These are phyloP conservation scores for Adrianichthys oophorus DNA, from an alignment of 2,797 vertebrate species.

Conservation along the genomic window DNA sequence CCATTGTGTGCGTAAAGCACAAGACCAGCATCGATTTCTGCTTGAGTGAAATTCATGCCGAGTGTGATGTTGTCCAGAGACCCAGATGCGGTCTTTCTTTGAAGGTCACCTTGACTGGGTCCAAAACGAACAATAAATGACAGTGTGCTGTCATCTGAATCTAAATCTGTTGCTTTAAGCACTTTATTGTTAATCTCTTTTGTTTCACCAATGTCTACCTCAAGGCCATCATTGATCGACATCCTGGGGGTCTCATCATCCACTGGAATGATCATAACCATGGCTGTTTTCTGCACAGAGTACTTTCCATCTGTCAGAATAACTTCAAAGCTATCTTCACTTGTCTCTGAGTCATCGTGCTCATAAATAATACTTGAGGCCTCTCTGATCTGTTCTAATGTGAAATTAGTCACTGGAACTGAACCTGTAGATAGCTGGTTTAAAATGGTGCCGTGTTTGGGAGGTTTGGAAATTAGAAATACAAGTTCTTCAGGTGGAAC, in stretches of 20 bases:
- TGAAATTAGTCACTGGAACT: constrained; percentile 84
- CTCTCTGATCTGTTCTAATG: constrained; percentile 87
- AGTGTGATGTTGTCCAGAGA: constrained; percentile 85
- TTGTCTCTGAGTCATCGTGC: constrained; percentile 94
- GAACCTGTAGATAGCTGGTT: constrained; percentile 88
- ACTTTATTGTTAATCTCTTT: constrained; percentile 83
- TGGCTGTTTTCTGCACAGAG: constrained; percentile 77
- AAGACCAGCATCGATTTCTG: constrained; percentile 84
- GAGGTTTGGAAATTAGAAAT: constrained; percentile 85
- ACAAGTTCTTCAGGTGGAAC: constrained; percentile 82
- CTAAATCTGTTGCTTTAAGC: constrained; percentile 92
- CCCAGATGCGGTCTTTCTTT: constrained; percentile 74
- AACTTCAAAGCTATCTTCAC: constrained; percentile 88
- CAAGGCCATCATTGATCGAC: constrained; percentile 89
- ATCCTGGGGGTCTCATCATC: constrained; percentile 95
- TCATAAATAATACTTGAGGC: constrained; percentile 93
- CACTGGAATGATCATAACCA: constrained; percentile 85
- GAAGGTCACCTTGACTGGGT: constrained; percentile 86
- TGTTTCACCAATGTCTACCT: constrained; percentile 88
- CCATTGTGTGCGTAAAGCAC: constrained; percentile 87
- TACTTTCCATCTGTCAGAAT: constrained; percentile 88
- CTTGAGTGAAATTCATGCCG: constrained; percentile 95
- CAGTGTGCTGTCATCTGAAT: constrained; percentile 88
- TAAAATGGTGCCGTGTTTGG: constrained; percentile 86
- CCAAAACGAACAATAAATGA: constrained; percentile 84